Conservation (phyloP, 92 coral and sea anemone genomes). For the Palythoa caribaeorum region DNA sequence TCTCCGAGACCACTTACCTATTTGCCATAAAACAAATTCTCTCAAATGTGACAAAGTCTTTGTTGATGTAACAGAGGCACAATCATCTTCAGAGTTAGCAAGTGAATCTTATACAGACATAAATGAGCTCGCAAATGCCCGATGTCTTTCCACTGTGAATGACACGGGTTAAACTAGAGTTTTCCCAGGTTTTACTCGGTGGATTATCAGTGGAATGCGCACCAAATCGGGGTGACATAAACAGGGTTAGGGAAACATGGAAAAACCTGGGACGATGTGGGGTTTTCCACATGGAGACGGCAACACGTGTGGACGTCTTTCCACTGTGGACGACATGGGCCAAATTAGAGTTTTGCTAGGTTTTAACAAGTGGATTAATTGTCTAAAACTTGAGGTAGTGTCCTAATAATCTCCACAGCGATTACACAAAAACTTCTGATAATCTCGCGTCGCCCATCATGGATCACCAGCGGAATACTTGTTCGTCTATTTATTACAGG, state of each 20-base stretch:
- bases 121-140: not conserved
- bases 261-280: not conserved
- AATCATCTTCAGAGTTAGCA: not conserved
- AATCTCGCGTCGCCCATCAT: no score
- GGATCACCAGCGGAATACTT: no score
- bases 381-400: not conserved
- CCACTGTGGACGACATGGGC: not conserved
- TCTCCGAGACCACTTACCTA: not conserved
- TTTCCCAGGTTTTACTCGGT: not conserved
- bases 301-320: not conserved
- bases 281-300: no score
- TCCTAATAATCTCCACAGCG: not conserved
- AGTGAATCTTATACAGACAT: not conserved
- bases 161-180: not conserved
- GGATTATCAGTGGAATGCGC: no score
- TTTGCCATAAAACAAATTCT: not conserved
- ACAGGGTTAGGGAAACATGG: not conserved
- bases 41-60: not conserved
- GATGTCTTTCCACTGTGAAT: no score
- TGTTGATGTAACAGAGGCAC: not conserved
- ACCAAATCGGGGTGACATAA: no score
- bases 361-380: not conserved
- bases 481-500: not conserved
- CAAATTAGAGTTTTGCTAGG: not conserved
- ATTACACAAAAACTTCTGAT: no score